Evolutionary conservation across 2,888 invertebrate genomes (phyloP), one percentile per base, ranked within the genome.

Genomic region (Mythimna ferrago): DNA sequence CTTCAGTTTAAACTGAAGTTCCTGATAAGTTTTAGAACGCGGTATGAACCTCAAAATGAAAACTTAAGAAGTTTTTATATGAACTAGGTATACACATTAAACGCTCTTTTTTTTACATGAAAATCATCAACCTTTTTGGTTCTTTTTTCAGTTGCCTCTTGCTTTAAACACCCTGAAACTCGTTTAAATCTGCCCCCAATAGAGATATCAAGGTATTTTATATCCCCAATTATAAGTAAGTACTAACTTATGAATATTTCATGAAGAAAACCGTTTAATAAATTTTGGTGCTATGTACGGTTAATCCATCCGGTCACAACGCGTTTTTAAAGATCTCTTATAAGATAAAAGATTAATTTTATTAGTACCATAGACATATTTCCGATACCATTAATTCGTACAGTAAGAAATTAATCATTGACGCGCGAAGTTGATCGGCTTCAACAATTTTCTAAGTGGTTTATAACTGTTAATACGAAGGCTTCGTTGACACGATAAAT

Each of bases 401-500:
- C 86, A 88, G 86, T 89, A 90, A 90, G 92, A 93, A 91, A 93
- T 92, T 90, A 92, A 93, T 93, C 90, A 92, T 85, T 80, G 85
- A 71, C 72, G 85, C 76, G 80, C 82, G 82, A 85, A 87, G 84
- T 83, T 84, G 87, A 80, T 86, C 86, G 88, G 77, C 82, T 90
- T 85, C 87, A 87, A 88, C 87, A 88, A 89, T 89, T 89, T 89
- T 88, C 80, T 86, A 86, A 87, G 86, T 83, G 73, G 71, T 75
- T 76, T 76, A 86, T 87, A 87, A 86, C 90, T 86, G 89, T 89
- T 91, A 90, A 89, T 86, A 84, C 75, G 86, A 85, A 72, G 75
- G 86, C 87, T 88, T 89, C 88, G 87, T 87, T 89, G 86, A 86
- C 86, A 84, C 66, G 78, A 48, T 73, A 76, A 76, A 84, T 70